phyloP scores from a whole-genome alignment of 2,888 invertebrate genomes.

The Nudaria mundana region DNA sequence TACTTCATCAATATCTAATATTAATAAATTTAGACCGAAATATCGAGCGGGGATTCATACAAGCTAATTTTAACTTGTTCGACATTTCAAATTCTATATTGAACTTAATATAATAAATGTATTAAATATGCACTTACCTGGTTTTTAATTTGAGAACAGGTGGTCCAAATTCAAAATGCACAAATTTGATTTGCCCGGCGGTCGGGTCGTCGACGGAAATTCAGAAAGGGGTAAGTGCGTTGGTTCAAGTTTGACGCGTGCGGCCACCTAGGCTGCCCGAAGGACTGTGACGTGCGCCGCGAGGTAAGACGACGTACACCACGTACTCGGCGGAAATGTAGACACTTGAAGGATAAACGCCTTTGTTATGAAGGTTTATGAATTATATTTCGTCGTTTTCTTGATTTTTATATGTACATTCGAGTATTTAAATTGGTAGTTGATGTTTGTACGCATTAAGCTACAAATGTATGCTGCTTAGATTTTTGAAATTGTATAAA shows the following conservation, averaged over 20 bases:
- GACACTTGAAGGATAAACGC: slow-evolving; percentile 15
- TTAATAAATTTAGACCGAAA: background rate
- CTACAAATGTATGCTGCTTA: too few relatives aligned
- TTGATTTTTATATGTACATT: too few relatives aligned
- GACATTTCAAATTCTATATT: background rate
- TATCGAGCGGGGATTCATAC: background rate
- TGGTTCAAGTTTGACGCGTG: slow-evolving; percentile 42
- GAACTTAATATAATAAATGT: background rate
- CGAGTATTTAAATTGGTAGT: too few relatives aligned
- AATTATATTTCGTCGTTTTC: too few relatives aligned
- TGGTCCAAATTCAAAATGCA: slow-evolving; percentile 42
- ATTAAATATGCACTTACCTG: slow-evolving; percentile 31
- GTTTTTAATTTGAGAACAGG: slow-evolving; percentile 14
- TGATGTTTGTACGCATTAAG: too few relatives aligned
- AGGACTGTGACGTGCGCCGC: slow-evolving; percentile 46
- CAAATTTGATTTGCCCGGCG: slow-evolving; percentile 34
- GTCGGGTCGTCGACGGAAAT: slow-evolving; percentile 26
- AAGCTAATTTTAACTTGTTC: background rate
- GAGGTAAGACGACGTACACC: slow-evolving; percentile 17
- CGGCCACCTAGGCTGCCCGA: slow-evolving; percentile 41
- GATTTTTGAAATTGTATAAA: too few relatives aligned
- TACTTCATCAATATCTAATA: slow-evolving; percentile 9
- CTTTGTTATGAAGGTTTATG: slow-evolving; percentile 28
- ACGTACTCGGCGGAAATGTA: slow-evolving; percentile 13
- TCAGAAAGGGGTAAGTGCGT: slow-evolving; percentile 22